Evolutionary conservation across 2,113 vertebrate genomes (phyloP).

Genomic region (Trachemys scripta): DNA sequence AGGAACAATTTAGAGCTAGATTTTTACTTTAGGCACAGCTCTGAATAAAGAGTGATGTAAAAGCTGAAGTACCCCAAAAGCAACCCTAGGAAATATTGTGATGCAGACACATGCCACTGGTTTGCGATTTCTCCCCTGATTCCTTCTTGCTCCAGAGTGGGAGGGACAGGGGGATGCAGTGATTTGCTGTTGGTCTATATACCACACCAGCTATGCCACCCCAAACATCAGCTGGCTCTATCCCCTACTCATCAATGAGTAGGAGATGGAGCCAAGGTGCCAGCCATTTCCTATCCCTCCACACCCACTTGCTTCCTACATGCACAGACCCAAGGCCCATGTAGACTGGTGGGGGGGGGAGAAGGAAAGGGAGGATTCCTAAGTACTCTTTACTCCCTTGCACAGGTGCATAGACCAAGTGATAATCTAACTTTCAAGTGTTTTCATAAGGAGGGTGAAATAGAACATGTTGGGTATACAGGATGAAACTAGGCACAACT

Average conservation of each 20-base stretch:
- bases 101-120: neutral
- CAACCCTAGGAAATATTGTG: neutral
- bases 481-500: neutral
- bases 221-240: neutral
- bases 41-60: neutral
- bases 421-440: neutral
- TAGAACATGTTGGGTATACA: neutral
- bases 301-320: neutral
- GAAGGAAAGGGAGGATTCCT: neutral
- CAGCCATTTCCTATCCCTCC: neutral
- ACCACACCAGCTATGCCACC: neutral
- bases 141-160: neutral
- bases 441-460: neutral
- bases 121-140: neutral
- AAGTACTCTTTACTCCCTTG: neutral
- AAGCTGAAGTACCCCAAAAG: neutral
- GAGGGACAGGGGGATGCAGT: neutral
- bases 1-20: neutral
- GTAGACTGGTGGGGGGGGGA: neutral
- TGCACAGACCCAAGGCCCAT: neutral
- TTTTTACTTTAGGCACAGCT: neutral
- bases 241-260: neutral
- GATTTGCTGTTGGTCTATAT: neutral
- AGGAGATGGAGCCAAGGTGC: neutral
- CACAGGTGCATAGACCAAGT: neutral